Evolutionary conservation across 2,113 vertebrate species (phyloP), one percentile per base, ranked within the genome.

Genomic region (Ciconia boyciana): DNA sequence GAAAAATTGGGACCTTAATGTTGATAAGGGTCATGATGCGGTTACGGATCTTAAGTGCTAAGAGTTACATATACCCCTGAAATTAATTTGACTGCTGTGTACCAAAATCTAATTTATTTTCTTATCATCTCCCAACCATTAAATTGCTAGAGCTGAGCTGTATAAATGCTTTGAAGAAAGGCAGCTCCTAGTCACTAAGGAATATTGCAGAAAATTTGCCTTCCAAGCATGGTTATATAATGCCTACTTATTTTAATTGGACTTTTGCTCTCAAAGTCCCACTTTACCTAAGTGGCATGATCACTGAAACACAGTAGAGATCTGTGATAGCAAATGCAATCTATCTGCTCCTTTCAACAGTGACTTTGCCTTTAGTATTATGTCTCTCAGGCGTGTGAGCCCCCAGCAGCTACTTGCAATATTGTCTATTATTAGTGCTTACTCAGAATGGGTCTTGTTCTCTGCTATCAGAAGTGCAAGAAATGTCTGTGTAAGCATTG

Each of bases 401-500:
- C 68, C 78, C 32, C 66, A 80, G 89, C 55, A 95, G 51, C 55
- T 89, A 36, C 82, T 93, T 94, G 76, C 48, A 69, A 41, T 58
- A 25, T 34, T 95, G 79, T 61, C 71, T 95, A 4, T 86, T 85
- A 93, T 91, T 93, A 91, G 58, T 91, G 90, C 81, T 97, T 95
- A 90, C 79, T 97, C 90, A 96, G 84, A 84, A 75, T 3, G 20
- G 49, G 36, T 48, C 55, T 90, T 95, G 71, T 60, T 51, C 54
- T 41, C 66, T 83, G 81, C 79, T 79, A 65, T 44, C 2, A 60
- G 54, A 87, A 49, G 64, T 78, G 70, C 94, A 86, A 93, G 88
- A 93, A 98, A 94, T 51, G 81, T 91, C 79, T 71, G 31, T 62
- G 49, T 90, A 97, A 96, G 96, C 96, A 97, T 64, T 94, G 93